Evolutionary conservation across 2,113 vertebrate species (phyloP), one percentile per base, ranked within the genome.

Genomic region (Pollimyrus isidori): DNA sequence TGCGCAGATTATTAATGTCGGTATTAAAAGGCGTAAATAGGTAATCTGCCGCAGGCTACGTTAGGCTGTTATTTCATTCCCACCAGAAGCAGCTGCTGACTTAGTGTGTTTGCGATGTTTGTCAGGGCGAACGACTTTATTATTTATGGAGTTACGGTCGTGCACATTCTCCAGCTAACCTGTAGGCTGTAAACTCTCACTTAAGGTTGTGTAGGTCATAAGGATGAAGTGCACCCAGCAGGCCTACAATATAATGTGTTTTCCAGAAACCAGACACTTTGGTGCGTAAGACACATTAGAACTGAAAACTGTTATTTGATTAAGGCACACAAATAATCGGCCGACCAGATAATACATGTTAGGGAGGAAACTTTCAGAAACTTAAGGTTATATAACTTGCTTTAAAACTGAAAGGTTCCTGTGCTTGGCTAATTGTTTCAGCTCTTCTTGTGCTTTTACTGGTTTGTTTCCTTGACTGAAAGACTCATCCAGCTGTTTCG

Each of bases 121-220:
- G 56, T 50, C 49, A 53, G 46, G 23, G 13, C n/a, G 35, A 94
- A 94, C 93, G 93, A 92, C 91, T 92, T 90, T 94, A 93, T 94
- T 94, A 94, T 92, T 89, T 39, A 88, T 86, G 49, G 21, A 88
- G 65, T 90, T n/a, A 21, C 90, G 92, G 91, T 90, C 91, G 89
- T 89, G 92, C 90, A 89, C 88, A 92, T 76, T 91, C 90, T 87
- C 89, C 90, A 88, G 88, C 93, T 94, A 94, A 94, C 92, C 94
- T 92, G 89, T 56, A 56, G 45, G 15, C 76, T 91, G 89, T 89
- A 90, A 91, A 87, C 92, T 86, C 90, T 91, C 92, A 89, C 89
- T 92, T 91, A 89, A 90, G 88, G 91, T 92, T 92, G 91, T 45
- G 35, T 17, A 90, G 89, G 92, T 88, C 15, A 52, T 15, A 42